phyloP scores from a whole-genome alignment of 1,140 invertebrate genomes.

The Platorchestia sp. region DNA sequence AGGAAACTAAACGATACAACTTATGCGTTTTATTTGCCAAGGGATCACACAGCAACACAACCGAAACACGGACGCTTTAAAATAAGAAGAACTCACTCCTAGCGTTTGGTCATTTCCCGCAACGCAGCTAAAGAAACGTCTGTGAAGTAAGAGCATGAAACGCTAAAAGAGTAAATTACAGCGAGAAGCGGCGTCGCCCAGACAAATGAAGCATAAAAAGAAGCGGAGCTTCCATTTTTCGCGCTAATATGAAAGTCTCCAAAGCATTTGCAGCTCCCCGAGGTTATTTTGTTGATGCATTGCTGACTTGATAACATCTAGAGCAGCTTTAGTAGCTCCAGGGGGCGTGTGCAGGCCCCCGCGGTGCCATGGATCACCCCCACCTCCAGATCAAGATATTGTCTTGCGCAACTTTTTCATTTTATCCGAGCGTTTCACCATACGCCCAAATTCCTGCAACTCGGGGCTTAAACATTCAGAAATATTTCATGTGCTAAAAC shows the following conservation, averaged over 20 bases:
- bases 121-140: background rate
- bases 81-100: background rate
- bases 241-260: slow-evolving; percentile 40
- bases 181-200: background rate
- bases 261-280: slow-evolving; percentile 5
- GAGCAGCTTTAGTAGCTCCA: slow-evolving; percentile 27
- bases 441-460: too few relatives aligned
- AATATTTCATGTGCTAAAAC: too few relatives aligned
- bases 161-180: background rate
- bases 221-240: slow-evolving; percentile 19
- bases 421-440: too few relatives aligned
- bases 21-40: background rate
- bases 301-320: slow-evolving; percentile 26
- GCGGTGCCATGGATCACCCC: background rate
- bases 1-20: background rate
- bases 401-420: background rate
- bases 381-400: slow-evolving; percentile 3
- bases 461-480: too few relatives aligned
- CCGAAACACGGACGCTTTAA: background rate
- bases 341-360: background rate
- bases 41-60: background rate
- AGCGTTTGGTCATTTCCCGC: background rate
- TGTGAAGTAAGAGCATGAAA: background rate
- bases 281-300: slow-evolving; percentile 42
- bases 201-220: slow-evolving; percentile 13